phyloP scores from a whole-genome alignment of 2,888 invertebrate species.

The Nezara viridula region DNA sequence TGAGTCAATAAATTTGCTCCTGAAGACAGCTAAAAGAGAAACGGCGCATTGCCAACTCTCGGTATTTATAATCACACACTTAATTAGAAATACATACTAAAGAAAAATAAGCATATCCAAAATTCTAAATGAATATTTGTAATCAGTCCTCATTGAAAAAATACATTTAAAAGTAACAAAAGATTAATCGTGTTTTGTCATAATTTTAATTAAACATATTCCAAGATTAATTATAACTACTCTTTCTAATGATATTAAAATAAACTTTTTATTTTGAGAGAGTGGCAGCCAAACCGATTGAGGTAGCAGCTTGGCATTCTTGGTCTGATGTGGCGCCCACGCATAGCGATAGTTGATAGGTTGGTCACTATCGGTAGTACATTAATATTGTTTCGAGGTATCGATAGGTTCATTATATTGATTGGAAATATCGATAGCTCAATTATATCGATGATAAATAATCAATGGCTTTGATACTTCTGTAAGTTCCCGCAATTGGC shows the following conservation, averaged over 20 bases:
- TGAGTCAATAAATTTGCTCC: not conserved
- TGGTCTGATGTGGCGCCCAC: too few species aligned
- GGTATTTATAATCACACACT: slow-evolving; percentile 1
- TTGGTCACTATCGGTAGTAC: too few species aligned
- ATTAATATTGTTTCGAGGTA: too few species aligned
- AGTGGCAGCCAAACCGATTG: not conserved
- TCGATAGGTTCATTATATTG: too few species aligned
- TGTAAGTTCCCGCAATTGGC: too few species aligned
- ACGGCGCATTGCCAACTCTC: not conserved
- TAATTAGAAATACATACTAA: slow-evolving; percentile 3
- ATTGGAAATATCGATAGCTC: too few species aligned
- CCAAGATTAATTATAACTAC: not conserved
- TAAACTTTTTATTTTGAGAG: not conserved
- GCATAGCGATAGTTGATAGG: too few species aligned
- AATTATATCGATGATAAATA: too few species aligned
- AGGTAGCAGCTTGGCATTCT: not conserved
- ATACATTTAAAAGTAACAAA: not conserved
- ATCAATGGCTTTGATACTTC: too few species aligned
- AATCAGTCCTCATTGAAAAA: not conserved
- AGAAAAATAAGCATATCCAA: not conserved
- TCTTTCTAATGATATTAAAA: not conserved
- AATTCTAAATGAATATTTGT: not conserved
- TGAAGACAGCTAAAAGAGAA: not conserved
- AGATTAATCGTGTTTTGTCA: not conserved
- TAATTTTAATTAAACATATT: not conserved